A percentile compares a stretch with the other conserved stretches of the same genome.
Conservation (phyloP, 2,888 invertebrate genomes). For the Petrolisthes cinctipes region DNA sequence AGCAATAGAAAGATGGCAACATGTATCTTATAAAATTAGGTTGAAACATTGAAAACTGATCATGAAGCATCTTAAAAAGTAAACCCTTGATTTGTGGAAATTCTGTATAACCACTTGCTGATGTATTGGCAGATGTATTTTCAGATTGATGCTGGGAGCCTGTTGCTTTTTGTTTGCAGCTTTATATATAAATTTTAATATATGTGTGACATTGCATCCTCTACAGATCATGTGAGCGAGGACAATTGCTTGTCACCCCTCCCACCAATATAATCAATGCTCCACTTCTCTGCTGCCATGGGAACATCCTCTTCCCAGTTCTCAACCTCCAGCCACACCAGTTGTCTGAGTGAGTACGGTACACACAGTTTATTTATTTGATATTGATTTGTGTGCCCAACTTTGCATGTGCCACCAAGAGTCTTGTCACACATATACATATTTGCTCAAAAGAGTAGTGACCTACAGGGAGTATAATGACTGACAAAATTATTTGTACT, state of each 20-base stretch:
- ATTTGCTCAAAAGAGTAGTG: neutral
- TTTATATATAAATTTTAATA: neutral
- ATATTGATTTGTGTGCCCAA: neutral
- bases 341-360: constrained; percentile 44
- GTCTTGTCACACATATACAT: neutral
- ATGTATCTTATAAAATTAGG: too few species aligned
- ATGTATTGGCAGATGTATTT: too few species aligned
- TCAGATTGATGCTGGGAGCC: neutral
- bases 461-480: too few species aligned
- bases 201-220: neutral
- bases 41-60: too few species aligned
- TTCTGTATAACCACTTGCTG: too few species aligned
- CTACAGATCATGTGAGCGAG: constrained; percentile 54
- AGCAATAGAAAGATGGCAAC: too few species aligned
- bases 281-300: constrained; percentile 48
- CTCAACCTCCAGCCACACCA: constrained; percentile 39
- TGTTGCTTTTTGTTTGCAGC: neutral
- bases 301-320: constrained; percentile 40
- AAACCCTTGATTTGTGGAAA: too few species aligned
- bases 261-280: constrained; percentile 37
- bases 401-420: too few species aligned
- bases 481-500: too few species aligned
- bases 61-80: too few species aligned
- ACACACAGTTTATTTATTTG: neutral
- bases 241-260: constrained; percentile 27